Percentiles rank a stretch among this genome's conserved stretches.
Conservation (phyloP, 2,113 vertebrate species). For the Corythornis vintsioides region DNA sequence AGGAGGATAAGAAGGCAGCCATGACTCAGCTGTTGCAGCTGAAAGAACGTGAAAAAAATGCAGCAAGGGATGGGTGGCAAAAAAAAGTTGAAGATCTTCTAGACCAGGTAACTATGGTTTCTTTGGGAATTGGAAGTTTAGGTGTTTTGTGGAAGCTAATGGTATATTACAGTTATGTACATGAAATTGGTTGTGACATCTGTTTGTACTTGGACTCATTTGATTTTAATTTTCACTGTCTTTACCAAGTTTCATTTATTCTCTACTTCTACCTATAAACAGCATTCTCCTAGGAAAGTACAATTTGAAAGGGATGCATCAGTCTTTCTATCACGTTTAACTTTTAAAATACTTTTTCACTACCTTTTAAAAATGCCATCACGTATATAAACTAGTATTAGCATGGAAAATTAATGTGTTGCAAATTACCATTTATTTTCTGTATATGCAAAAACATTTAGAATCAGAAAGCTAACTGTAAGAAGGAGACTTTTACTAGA, state of each 20-base stretch:
- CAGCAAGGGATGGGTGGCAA: slow-evolving; percentile 93
- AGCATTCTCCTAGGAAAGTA: not conserved
- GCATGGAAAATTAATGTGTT: not conserved
- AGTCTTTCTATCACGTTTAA: not conserved
- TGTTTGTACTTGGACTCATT: not conserved
- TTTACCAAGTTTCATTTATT: not conserved
- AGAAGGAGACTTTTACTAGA: not conserved
- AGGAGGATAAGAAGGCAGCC: slow-evolving; percentile 89
- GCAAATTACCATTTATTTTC: not conserved
- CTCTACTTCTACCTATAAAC: not conserved
- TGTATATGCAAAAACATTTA: not conserved
- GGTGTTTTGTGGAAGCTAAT: not conserved
- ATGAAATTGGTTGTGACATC: not conserved
- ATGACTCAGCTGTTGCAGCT: slow-evolving; percentile 88
- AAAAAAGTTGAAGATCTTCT: slow-evolving; percentile 98
- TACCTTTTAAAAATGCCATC: not conserved
- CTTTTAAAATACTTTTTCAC: not conserved
- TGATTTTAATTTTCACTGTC: not conserved
- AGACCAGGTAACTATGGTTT: slow-evolving; percentile 85
- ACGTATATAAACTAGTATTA: not conserved
- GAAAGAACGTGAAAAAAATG: slow-evolving; percentile 91
- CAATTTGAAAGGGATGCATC: not conserved
- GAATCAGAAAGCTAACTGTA: not conserved
- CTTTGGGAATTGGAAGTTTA: not conserved
- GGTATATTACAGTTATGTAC: not conserved